phyloP scores from a whole-genome alignment of 2,797 vertebrate genomes.

The Amphiprion clarkii region DNA sequence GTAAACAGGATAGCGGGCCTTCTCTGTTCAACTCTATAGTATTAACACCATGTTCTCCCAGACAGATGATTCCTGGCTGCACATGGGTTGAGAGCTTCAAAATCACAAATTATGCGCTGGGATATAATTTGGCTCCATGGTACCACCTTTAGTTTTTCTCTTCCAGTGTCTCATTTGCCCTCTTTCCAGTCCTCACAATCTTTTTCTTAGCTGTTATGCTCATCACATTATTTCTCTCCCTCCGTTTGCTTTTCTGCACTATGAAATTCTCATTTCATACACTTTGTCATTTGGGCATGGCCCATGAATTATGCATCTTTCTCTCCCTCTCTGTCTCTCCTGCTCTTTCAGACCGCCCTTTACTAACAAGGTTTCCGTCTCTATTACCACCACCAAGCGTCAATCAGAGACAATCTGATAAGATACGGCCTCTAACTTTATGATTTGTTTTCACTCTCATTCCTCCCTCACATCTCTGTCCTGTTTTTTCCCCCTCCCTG shows the following conservation, averaged over 20 bases:
- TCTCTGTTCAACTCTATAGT: neutral
- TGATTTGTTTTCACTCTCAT: constrained; percentile 86
- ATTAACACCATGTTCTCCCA: neutral
- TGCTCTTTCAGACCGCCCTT: constrained; percentile 88
- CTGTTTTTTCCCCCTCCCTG: neutral
- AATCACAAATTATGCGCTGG: constrained; percentile 74
- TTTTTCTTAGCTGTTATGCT: constrained; percentile 50
- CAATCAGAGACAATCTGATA: constrained; percentile 90
- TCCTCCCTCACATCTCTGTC: constrained; percentile 65
- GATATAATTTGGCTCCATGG: constrained; percentile 87
- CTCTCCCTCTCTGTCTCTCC: constrained; percentile 17
- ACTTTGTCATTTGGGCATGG: constrained; percentile 89
- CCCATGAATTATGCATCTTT: constrained; percentile 92
- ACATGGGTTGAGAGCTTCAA: neutral
- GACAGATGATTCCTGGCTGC: neutral
- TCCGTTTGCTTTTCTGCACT: constrained; percentile 69
- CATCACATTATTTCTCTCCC: constrained; percentile 48
- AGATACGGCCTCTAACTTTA: constrained; percentile 90
- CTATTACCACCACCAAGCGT: constrained; percentile 90
- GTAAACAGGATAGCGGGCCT: constrained; percentile 1
- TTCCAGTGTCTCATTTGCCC: constrained; percentile 79
- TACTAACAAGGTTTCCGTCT: constrained; percentile 91
- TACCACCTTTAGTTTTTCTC: constrained; percentile 82
- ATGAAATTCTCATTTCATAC: constrained; percentile 95
- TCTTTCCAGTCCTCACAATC: constrained; percentile 24